These are phyloP conservation scores for Epinephelus fuscoguttatus DNA, from an alignment of 2,113 vertebrate genomes.

Conservation along the genomic window DNA sequence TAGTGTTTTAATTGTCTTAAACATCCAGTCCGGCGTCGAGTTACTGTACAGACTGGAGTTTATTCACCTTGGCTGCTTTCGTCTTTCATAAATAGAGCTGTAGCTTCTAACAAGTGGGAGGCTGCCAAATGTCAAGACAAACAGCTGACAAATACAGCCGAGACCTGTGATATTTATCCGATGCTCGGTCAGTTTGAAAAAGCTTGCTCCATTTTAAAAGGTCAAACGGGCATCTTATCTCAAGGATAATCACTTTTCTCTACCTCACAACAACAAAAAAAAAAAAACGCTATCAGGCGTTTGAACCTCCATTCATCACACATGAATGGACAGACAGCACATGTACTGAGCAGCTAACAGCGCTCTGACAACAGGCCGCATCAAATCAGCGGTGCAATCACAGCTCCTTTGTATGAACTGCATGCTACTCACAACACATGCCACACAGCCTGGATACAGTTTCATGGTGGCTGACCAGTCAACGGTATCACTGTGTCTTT, in stretches of 20 bases:
- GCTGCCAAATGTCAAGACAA: slow-evolving; percentile 71
- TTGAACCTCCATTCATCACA: slow-evolving; percentile 37
- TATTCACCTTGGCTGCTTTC: not conserved
- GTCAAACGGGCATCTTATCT: slow-evolving; percentile 63
- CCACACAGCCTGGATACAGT: slow-evolving; percentile 21
- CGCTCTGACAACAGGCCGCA: slow-evolving; percentile 33
- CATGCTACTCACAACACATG: slow-evolving; percentile 22
- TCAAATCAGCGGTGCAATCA: slow-evolving; percentile 64
- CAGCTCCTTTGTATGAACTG: slow-evolving; percentile 41
- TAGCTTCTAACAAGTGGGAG: slow-evolving; percentile 47
- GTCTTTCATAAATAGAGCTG: slow-evolving; percentile 35
- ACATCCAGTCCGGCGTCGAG: not conserved
- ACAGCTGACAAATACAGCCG: slow-evolving; percentile 57
- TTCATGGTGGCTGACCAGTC: slow-evolving; percentile 22
- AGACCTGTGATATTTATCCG: slow-evolving; percentile 74
- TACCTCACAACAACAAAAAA: not conserved
- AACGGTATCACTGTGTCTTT: slow-evolving; percentile 5
- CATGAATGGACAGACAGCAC: slow-evolving; percentile 30
- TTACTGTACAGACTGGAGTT: not conserved
- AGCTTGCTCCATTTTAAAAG: slow-evolving; percentile 58
- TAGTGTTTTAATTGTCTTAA: slow-evolving; percentile 6
- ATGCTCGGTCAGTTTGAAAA: slow-evolving; percentile 53
- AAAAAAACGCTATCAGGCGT: slow-evolving; percentile 34
- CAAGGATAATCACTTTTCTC: slow-evolving; percentile 62
- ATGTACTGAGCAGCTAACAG: slow-evolving; percentile 2